Percentiles rank a stretch among this genome's conserved stretches.
Evolutionary conservation across 2,888 invertebrate species (phyloP).

Genomic region (Bimastos eiseni): DNA sequence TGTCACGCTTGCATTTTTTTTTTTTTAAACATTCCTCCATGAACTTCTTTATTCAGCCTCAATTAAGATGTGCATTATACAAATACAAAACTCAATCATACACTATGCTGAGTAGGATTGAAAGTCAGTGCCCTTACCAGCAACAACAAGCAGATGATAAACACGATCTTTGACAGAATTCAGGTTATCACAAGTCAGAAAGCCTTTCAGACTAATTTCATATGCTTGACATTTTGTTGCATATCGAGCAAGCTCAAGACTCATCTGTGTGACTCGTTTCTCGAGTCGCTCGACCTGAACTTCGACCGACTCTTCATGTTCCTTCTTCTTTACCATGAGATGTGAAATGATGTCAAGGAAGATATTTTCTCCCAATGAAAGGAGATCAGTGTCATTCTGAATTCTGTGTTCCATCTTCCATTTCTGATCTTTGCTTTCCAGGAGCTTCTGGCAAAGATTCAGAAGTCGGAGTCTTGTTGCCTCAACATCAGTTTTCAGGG

Average conservation of each 20-base stretch:
- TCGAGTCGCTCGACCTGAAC: conserved; percentile 56
- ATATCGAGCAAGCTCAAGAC: conserved; percentile 53
- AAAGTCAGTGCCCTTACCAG: conserved; percentile 48
- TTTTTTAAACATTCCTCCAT: not conserved
- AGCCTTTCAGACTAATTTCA: conserved; percentile 53
- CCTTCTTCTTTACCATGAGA: conserved; percentile 38
- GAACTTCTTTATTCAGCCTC: not conserved
- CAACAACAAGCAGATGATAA: conserved; percentile 49
- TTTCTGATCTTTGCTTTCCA: conserved; percentile 35
- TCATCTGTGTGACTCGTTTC: conserved; percentile 56
- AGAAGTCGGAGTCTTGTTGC: conserved; percentile 29
- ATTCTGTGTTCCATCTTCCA: conserved; percentile 35
- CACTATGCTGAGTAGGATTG: not conserved
- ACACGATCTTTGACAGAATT: conserved; percentile 48
- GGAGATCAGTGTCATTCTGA: conserved; percentile 22
- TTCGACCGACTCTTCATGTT: conserved; percentile 46
- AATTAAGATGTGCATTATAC: not conserved
- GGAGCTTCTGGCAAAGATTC: conserved; percentile 27
- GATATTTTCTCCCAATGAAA: not conserved
- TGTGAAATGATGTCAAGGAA: conserved; percentile 32
- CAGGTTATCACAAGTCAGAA: conserved; percentile 46
- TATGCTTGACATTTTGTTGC: conserved; percentile 50
- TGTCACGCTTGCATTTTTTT: not conserved
- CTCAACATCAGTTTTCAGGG: conserved; percentile 32
- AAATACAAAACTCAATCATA: not conserved